A percentile compares a stretch with the other conserved stretches of the same genome.
Evolutionary conservation across 1,140 invertebrate genomes (phyloP).

Genomic region (Pseudomyrmex flavicornis): DNA sequence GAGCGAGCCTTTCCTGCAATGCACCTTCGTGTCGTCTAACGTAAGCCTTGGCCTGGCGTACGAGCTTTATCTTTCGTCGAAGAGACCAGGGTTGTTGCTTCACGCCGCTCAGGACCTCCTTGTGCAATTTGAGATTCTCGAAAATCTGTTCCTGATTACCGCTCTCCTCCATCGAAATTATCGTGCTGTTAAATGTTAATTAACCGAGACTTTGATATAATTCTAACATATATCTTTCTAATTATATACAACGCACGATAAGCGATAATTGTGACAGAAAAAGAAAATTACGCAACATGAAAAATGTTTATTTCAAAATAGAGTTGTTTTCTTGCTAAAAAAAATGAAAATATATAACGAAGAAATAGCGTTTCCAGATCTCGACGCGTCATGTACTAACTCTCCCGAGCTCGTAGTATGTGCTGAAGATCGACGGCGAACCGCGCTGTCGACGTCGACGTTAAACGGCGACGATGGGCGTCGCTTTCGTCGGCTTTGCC

Average conservation of each 20-base stretch:
- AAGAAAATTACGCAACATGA: not conserved
- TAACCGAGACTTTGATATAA: not conserved
- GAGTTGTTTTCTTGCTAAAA: no score
- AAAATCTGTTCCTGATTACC: conserved; percentile 94
- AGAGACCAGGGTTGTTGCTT: conserved; percentile 96
- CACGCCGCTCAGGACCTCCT: conserved; percentile 95
- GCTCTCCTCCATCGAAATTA: conserved; percentile 90
- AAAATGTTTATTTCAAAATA: not conserved
- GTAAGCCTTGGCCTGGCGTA: conserved; percentile 94
- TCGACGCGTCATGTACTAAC: conserved; percentile 85
- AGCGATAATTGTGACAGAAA: no score
- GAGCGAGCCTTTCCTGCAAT: conserved; percentile 95
- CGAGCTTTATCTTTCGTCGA: conserved; percentile 93
- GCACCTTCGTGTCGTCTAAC: conserved; percentile 95
- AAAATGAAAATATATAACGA: no score
- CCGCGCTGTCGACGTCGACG: conserved; percentile 81
- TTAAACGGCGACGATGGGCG: conserved; percentile 90
- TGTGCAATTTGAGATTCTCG: conserved; percentile 96
- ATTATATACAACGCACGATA: not conserved
- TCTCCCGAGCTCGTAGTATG: conserved; percentile 94
- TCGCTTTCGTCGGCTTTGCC: conserved; percentile 87
- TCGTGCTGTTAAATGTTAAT: conserved; percentile 85
- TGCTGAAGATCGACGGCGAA: conserved; percentile 90
- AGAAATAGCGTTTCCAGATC: no score
- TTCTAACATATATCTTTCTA: not conserved